These are phyloP conservation scores for Acronicta psi DNA, from an alignment of 2,888 invertebrate genomes.

Conservation along the genomic window DNA sequence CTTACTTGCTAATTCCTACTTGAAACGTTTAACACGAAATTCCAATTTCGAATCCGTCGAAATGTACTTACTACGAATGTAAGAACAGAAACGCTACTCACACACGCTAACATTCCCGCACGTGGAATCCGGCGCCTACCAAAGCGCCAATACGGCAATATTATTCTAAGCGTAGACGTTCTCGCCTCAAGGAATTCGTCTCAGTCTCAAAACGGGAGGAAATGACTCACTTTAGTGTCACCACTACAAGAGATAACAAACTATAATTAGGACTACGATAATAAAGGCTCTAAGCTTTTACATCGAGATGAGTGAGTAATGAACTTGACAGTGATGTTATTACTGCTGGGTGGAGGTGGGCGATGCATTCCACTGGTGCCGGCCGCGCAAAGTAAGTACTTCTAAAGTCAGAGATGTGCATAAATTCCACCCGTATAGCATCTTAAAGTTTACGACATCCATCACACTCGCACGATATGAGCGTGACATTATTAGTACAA, in stretches of 20 bases:
- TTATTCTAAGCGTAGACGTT: constrained; percentile 51
- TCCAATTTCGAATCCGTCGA: neutral
- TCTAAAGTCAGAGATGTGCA: constrained; percentile 10
- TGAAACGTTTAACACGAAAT: constrained; percentile 1
- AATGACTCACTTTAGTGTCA: constrained; percentile 62
- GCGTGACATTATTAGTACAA: neutral
- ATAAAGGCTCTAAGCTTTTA: constrained; percentile 56
- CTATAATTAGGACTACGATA: constrained; percentile 59
- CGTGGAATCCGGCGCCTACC: constrained; percentile 45
- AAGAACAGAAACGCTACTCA: constrained; percentile 6
- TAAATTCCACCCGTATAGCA: constrained; percentile 1
- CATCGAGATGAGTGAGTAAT: constrained; percentile 73
- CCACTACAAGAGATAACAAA: constrained; percentile 58
- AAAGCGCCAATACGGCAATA: constrained; percentile 45
- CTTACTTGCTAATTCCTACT: neutral
- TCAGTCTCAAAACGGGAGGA: constrained; percentile 50
- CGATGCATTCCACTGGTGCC: constrained; percentile 72
- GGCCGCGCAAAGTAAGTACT: constrained; percentile 12
- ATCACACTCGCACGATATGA: constrained; percentile 13
- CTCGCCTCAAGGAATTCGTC: constrained; percentile 55
- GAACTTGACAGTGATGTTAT: constrained; percentile 86
- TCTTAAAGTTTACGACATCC: constrained; percentile 27
- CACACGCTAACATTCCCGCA: constrained; percentile 33
- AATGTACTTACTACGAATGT: neutral
- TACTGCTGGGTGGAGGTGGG: constrained; percentile 74